A percentile compares a stretch with the other conserved stretches of the same genome.
These are phyloP conservation scores for Beroe forskalii DNA, from an alignment of 37 sponge, comb jelly and placozoan genomes.

Conservation along the genomic window DNA sequence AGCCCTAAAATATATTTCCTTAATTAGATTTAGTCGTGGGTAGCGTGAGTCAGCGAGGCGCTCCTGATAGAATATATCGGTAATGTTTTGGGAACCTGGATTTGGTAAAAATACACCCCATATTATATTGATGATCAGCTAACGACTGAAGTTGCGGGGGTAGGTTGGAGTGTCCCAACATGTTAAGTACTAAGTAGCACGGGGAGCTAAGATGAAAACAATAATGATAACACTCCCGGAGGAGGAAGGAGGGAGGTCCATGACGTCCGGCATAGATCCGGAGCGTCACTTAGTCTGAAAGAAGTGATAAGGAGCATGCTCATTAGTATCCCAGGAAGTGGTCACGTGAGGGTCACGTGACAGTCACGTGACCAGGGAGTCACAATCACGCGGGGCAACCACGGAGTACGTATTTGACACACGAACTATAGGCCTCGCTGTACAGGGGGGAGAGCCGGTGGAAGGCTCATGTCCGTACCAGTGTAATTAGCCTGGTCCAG, in stretches of 20 bases:
- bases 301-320: neutral
- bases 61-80: neutral
- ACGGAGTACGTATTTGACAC: neutral
- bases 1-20: conserved; percentile 52
- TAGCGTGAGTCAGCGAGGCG: neutral
- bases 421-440: neutral
- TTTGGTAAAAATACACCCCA: neutral
- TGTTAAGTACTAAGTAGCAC: neutral
- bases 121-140: neutral
- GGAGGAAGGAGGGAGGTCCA: neutral
- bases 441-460: neutral
- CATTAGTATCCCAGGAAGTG: neutral
- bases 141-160: neutral
- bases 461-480: conserved; percentile 25
- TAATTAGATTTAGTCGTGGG: conserved; percentile 19
- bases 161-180: neutral
- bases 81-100: neutral
- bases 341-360: neutral
- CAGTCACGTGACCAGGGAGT: neutral
- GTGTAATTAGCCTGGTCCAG: conserved; percentile 41
- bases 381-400: neutral
- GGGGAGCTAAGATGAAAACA: neutral
- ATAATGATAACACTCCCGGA: neutral
- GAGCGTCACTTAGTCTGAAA: neutral
- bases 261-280: neutral